Base-by-base conservation (phyloP, 64 coral and sea anemone genomes). In the Montipora cactus region DNA sequence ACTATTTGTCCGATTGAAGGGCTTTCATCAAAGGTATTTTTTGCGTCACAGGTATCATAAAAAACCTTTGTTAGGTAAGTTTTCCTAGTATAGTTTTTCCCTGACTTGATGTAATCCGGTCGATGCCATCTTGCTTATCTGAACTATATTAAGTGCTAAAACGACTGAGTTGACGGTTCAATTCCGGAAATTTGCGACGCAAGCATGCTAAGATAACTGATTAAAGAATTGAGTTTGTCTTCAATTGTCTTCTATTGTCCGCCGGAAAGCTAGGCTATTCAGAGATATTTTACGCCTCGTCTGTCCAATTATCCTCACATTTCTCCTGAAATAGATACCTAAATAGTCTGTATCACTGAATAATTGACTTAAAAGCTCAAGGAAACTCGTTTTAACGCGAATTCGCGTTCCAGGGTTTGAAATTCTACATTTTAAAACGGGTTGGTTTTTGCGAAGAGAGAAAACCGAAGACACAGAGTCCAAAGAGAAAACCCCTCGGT, bases 211-310 rank as follows among this genome's bases (percentile, higher is more conserved):
- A 71, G 19, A 86, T 71, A 49, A 12, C 45, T 50, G 62, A 86
- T 86, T 86, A 86, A 2, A 19, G 3, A 20, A 20, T 50, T 50
- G 67, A 86, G 15, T 71, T 72, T 81, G 55, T 67, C 61, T 67
- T 44, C 62, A 48, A 68, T 47, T 84, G 61, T 86, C 82, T 9
- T 20, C 7, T 4, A 16, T 19, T 22, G 15, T 71, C 19, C 46
- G 5, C 82, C 82, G 82, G 82, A 86, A 85, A 51, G 53, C 53
- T 37, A 11, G 81, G 8, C 81, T 47, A 37, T 84, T 67, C 59
- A 68, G 37, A 84, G 59, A 59, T 47, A 84, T 59, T 84, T 84
- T 84, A 67, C 59, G 81, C 81, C 81, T 84, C 59, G 81, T 59
- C 59, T 45, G 25, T 23, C 21, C 68, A 71, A 7, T 23, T 16